These are phyloP conservation scores for Tenebrosternarchus preto DNA, from an alignment of 2,113 vertebrate genomes.

Conservation along the genomic window DNA sequence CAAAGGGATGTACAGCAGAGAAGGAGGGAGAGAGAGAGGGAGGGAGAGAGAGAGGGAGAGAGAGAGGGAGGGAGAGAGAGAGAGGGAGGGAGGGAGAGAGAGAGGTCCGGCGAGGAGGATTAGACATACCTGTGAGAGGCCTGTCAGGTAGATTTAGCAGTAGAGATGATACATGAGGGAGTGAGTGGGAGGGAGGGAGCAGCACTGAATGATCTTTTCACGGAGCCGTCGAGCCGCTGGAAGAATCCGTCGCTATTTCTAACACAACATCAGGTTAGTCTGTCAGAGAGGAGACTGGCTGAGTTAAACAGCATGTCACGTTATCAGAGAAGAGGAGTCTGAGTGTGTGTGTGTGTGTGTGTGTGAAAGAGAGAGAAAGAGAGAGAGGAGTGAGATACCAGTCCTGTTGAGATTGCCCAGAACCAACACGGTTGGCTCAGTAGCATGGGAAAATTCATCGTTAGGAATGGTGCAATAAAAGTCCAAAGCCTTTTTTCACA, in stretches of 20 bases:
- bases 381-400: constrained; percentile 22
- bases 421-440: constrained; percentile 21
- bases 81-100: constrained; percentile 33
- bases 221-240: constrained; percentile 42
- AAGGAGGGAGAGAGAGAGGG: constrained; percentile 28
- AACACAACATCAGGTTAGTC: constrained; percentile 55
- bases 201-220: constrained; percentile 46
- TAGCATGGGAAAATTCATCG: constrained; percentile 19
- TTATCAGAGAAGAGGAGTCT: constrained; percentile 38
- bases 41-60: constrained; percentile 29
- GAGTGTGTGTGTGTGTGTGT: constrained; percentile 1
- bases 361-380: constrained; percentile 22
- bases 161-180: constrained; percentile 57
- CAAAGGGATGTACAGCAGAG: constrained; percentile 22
- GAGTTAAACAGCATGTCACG: constrained; percentile 48
- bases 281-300: constrained; percentile 34
- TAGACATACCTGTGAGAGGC: constrained; percentile 62
- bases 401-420: constrained; percentile 36
- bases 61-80: constrained; percentile 43
- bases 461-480: background rate
- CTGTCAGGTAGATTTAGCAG: constrained; percentile 66
- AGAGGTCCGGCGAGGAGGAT: constrained; percentile 54
- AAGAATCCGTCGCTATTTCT: constrained; percentile 51
- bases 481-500: background rate
- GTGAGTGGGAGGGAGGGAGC: constrained; percentile 55